A percentile compares a stretch with the other conserved stretches of the same genome.
Conservation (phyloP, 1,140 invertebrate genomes). For the Drosophila parvula region DNA sequence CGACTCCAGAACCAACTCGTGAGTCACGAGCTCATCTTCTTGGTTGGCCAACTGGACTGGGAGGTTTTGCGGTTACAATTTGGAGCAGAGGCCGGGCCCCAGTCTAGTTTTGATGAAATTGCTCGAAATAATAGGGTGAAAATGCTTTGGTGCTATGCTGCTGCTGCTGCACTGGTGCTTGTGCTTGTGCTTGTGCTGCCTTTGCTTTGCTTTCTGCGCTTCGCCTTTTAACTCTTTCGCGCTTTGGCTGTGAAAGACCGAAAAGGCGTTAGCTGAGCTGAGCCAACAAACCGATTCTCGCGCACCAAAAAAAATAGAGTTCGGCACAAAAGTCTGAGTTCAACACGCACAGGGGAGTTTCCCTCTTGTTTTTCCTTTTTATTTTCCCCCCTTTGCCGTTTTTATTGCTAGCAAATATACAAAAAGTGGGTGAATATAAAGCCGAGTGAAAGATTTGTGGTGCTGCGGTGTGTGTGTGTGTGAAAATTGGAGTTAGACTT, state of each 20-base stretch:
- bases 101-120: constrained; percentile 80
- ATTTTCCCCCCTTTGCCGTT: constrained; percentile 31
- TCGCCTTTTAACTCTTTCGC: constrained; percentile 77
- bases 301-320: constrained; percentile 55
- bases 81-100: constrained; percentile 62
- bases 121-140: constrained; percentile 81
- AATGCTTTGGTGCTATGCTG: constrained; percentile 58
- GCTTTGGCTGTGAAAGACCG: constrained; percentile 73
- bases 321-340: constrained; percentile 68
- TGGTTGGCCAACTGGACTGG: constrained; percentile 26
- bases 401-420: constrained; percentile 24
- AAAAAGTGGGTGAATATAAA: constrained; percentile 36
- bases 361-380: constrained; percentile 2
- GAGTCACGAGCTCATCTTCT: constrained; percentile 27
- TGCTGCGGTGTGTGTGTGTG: constrained; percentile 56
- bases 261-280: constrained; percentile 64
- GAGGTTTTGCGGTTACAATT: constrained; percentile 69
- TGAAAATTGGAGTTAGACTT: constrained; percentile 65
- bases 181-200: constrained; percentile 18
- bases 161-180: constrained; percentile 9
- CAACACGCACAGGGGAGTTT: constrained; percentile 66
- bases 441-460: constrained; percentile 75
- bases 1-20: neutral
- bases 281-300: constrained; percentile 37
- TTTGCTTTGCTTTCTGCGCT: constrained; percentile 31